Evolutionary conservation across 2,113 vertebrate genomes (phyloP).

Genomic region (Egretta garzetta): DNA sequence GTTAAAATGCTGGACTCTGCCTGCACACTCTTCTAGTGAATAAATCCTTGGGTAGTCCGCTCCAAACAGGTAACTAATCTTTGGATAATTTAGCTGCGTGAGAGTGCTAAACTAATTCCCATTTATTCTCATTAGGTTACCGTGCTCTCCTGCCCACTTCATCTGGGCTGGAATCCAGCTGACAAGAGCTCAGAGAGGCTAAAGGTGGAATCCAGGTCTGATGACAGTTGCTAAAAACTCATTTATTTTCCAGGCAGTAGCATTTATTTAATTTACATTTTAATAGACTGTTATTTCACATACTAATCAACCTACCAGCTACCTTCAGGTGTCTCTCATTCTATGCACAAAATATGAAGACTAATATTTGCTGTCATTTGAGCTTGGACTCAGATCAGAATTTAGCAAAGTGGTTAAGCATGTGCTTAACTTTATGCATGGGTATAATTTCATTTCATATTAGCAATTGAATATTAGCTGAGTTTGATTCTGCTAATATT

Average conservation of each 20-base stretch:
- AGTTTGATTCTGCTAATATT: neutral
- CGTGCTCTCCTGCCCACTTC: constrained; percentile 39
- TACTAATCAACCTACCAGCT: constrained; percentile 14
- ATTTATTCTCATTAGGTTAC: constrained; percentile 59
- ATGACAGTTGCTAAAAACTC: constrained; percentile 43
- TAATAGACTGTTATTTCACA: constrained; percentile 52
- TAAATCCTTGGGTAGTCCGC: neutral
- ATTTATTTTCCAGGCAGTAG: constrained; percentile 56
- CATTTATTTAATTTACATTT: constrained; percentile 66
- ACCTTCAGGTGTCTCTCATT: constrained; percentile 10
- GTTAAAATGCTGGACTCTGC: constrained; percentile 24
- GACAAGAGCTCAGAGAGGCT: neutral
- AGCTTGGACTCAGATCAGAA: neutral
- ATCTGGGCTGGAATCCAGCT: constrained; percentile 53
- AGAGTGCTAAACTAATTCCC: constrained; percentile 47
- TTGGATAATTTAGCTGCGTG: constrained; percentile 30
- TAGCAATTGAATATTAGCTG: neutral
- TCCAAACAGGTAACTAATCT: constrained; percentile 51
- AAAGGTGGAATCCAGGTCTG: constrained; percentile 34
- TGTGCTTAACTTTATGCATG: neutral
- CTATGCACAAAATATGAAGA: neutral
- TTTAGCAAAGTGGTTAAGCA: neutral
- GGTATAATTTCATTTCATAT: neutral
- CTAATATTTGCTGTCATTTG: neutral
- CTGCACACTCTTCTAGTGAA: neutral